phyloP scores from a whole-genome alignment of 2,797 vertebrate genomes.

The Decapterus maruadsi region DNA sequence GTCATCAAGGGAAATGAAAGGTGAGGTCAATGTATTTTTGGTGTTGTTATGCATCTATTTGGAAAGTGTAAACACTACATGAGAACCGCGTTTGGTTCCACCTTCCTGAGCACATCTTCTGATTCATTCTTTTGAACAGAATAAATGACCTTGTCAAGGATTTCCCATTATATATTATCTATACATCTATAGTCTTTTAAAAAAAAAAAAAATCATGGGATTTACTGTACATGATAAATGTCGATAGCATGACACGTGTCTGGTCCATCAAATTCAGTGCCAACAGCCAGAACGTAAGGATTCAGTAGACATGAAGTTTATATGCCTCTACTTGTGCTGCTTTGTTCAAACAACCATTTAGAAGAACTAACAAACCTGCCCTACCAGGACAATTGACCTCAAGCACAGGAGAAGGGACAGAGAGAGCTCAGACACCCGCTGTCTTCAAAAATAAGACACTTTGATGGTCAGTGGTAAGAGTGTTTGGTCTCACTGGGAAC shows the following conservation, averaged over 20 bases:
- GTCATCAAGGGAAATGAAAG: conserved; percentile 65
- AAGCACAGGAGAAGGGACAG: conserved; percentile 47
- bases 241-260: conserved; percentile 52
- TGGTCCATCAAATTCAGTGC: conserved; percentile 62
- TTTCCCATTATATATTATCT: conserved; percentile 57
- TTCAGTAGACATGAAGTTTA: conserved; percentile 54
- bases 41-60: conserved; percentile 82
- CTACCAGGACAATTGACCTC: conserved; percentile 39
- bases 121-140: conserved; percentile 68
- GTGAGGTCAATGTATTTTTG: conserved; percentile 79
- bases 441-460: conserved; percentile 54
- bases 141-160: conserved; percentile 63
- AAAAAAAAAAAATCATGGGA: too few species aligned
- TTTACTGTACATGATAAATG: conserved; percentile 57
- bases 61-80: conserved; percentile 85
- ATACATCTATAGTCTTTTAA: conserved; percentile 54
- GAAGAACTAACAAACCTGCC: conserved; percentile 43
- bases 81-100: conserved; percentile 74
- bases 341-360: conserved; percentile 48
- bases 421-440: conserved; percentile 46
- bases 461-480: conserved; percentile 40
- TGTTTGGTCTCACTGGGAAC: conserved; percentile 20
- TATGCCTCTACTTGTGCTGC: conserved; percentile 63
- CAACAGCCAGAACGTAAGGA: conserved; percentile 53
- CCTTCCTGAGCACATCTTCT: conserved; percentile 86